phyloP scores from a whole-genome alignment of 1,140 invertebrate species.

The Drosophila elegans region DNA sequence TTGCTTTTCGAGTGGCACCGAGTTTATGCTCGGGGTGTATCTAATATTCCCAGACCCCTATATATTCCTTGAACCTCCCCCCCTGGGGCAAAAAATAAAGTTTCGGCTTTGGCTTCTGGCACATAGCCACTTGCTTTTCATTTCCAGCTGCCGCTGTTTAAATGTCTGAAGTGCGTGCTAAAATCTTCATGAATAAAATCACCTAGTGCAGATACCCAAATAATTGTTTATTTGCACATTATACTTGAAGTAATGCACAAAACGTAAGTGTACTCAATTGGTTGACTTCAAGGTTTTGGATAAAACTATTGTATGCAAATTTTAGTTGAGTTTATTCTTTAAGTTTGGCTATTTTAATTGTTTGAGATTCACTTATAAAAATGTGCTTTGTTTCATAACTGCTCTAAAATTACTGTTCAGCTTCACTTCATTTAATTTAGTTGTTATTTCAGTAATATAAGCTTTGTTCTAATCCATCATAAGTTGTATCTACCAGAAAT shows the following conservation, averaged over 20 bases:
- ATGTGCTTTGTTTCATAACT: too few relatives aligned
- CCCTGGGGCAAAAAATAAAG: slow-evolving; percentile 28
- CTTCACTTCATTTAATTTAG: not conserved
- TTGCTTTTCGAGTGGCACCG: slow-evolving; percentile 30
- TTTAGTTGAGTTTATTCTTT: too few relatives aligned
- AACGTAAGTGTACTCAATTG: slow-evolving; percentile 3
- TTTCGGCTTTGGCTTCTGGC: slow-evolving; percentile 50
- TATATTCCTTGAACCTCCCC: slow-evolving; percentile 7
- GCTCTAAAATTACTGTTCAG: too few relatives aligned
- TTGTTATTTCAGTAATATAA: too few relatives aligned
- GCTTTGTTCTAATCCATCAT: too few relatives aligned
- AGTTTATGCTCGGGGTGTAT: not conserved
- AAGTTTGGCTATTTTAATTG: too few relatives aligned
- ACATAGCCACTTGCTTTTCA: slow-evolving; percentile 73
- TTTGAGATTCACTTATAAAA: too few relatives aligned
- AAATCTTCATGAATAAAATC: slow-evolving; percentile 46
- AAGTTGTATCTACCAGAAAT: too few relatives aligned
- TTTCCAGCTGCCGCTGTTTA: slow-evolving; percentile 47
- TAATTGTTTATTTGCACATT: slow-evolving; percentile 47
- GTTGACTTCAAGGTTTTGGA: not conserved
- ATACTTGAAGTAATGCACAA: slow-evolving; percentile 4
- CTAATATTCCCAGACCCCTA: slow-evolving; percentile 1
- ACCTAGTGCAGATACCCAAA: slow-evolving; percentile 13
- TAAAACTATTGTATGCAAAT: too few relatives aligned
- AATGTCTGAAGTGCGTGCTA: slow-evolving; percentile 45